Conservation (phyloP, 2,888 invertebrate species). For the Lochmaea capreae region DNA sequence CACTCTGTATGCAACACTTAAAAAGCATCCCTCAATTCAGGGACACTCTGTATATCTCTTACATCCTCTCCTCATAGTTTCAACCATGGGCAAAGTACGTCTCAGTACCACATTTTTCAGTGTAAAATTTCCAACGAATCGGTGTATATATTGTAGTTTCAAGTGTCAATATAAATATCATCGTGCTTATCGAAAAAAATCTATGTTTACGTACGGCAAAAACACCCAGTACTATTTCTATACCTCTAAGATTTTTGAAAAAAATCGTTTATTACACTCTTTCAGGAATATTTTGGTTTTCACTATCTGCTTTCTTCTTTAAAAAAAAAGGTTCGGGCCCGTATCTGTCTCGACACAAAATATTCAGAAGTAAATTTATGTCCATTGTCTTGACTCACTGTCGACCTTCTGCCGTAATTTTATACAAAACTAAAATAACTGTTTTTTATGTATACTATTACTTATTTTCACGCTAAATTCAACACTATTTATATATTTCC, state of each 20-base stretch:
- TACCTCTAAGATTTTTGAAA: background rate
- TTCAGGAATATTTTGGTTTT: too few relatives aligned
- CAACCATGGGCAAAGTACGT: background rate
- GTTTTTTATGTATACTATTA: background rate
- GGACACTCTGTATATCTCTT: too few relatives aligned
- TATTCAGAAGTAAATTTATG: too few relatives aligned
- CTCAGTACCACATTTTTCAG: background rate
- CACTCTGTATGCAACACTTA: too few relatives aligned
- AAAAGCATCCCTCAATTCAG: too few relatives aligned
- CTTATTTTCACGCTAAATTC: slow-evolving; percentile 1
- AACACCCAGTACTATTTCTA: background rate
- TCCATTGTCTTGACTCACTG: too few relatives aligned
- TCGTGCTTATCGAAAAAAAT: slow-evolving; percentile 9
- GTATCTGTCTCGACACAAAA: too few relatives aligned
- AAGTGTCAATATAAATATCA: slow-evolving; percentile 34
- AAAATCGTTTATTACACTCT: background rate
- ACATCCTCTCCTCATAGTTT: too few relatives aligned
- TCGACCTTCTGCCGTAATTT: background rate
- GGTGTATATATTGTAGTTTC: slow-evolving; percentile 27
- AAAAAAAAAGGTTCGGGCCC: too few relatives aligned
- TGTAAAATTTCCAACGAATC: background rate
- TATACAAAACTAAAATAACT: background rate
- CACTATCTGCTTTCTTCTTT: too few relatives aligned
- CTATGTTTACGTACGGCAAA: slow-evolving; percentile 6
- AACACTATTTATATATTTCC: background rate